Evolutionary conservation across 2,113 vertebrate genomes (phyloP).

Genomic region (Grammomys dolichurus): DNA sequence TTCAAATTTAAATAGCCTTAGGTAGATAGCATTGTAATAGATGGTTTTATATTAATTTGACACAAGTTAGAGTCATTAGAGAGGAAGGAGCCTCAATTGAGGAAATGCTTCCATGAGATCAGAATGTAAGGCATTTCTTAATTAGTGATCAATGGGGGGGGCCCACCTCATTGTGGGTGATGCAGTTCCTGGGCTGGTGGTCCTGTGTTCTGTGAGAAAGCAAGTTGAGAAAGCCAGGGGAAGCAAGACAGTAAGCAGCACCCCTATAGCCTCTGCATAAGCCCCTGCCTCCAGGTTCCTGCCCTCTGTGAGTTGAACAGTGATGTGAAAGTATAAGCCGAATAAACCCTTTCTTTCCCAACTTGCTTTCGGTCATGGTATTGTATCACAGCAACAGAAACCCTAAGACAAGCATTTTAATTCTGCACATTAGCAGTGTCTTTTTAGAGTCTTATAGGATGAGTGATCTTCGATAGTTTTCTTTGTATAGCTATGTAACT

Average conservation of each 20-base stretch:
- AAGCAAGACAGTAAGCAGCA: background rate
- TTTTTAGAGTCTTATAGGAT: background rate
- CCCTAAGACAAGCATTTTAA: background rate
- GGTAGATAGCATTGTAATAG: background rate
- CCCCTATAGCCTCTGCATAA: background rate
- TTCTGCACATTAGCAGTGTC: background rate
- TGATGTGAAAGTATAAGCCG: background rate
- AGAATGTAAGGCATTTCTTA: background rate
- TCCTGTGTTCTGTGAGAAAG: background rate
- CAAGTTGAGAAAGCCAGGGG: background rate
- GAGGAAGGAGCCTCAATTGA: background rate
- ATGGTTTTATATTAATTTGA: background rate
- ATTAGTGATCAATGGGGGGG: background rate
- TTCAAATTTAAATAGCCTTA: background rate
- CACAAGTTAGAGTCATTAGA: background rate
- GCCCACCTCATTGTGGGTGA: background rate
- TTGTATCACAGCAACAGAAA: background rate
- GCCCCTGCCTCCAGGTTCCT: background rate
- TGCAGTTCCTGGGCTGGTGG: background rate
- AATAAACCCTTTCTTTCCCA: background rate
- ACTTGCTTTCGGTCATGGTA: background rate
- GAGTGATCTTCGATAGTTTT: background rate
- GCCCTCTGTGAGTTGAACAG: background rate
- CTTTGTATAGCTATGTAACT: background rate
- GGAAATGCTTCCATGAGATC: background rate